Evolutionary conservation across 2,888 invertebrate genomes (phyloP).

Genomic region (Tryphoninae sp.): DNA sequence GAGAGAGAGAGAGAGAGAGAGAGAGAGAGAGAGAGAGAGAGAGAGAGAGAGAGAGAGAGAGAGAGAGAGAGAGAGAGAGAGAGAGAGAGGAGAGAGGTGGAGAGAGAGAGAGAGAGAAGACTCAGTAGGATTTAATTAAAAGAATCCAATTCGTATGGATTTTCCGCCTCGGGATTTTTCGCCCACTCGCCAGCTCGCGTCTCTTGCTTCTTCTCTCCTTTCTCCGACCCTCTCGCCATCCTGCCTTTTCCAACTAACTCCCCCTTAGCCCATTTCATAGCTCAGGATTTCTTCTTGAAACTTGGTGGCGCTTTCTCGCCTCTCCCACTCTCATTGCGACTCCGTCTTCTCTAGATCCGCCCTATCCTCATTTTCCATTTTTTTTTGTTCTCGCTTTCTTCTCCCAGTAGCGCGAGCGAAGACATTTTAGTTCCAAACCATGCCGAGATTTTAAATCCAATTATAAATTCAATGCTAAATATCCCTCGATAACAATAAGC

Average conservation of each 20-base stretch:
- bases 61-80: not conserved
- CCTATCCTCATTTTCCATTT: constrained; percentile 14
- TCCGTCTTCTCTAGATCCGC: no score
- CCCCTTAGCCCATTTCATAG: constrained; percentile 57
- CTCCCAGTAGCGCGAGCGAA: constrained; percentile 21
- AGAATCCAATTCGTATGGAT: constrained; percentile 65
- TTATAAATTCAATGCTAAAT: constrained; percentile 54
- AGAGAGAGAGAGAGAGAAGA: constrained; percentile 31
- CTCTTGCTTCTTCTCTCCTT: constrained; percentile 31
- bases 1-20: not conserved
- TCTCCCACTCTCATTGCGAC: not conserved
- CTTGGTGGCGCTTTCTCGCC: constrained; percentile 34
- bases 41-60: constrained; percentile 25
- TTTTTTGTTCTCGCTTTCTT: constrained; percentile 44
- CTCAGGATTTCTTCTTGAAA: constrained; percentile 59
- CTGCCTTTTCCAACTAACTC: not conserved
- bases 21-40: constrained; percentile 23
- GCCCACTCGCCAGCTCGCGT: constrained; percentile 54
- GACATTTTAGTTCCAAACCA: constrained; percentile 30
- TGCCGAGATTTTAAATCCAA: constrained; percentile 48
- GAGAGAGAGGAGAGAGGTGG: constrained; percentile 22
- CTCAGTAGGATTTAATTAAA: constrained; percentile 63
- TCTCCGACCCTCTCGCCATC: constrained; percentile 36
- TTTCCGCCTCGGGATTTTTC: constrained; percentile 62
- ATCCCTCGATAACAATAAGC: constrained; percentile 31